Base-by-base conservation (phyloP, 2,113 vertebrate species). In the Acrocephalus kingi region DNA sequence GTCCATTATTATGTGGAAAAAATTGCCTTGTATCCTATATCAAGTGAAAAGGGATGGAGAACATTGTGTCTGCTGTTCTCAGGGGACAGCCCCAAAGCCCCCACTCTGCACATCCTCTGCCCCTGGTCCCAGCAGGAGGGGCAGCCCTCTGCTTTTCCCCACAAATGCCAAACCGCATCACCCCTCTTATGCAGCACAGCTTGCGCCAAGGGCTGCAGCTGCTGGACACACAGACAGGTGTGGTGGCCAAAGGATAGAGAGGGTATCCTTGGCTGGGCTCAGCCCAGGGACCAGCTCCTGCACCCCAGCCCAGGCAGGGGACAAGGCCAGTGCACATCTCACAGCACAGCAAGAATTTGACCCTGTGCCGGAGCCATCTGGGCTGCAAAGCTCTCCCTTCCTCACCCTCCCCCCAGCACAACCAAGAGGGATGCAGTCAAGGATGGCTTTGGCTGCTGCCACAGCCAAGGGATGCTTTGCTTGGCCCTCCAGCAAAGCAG, bases 191-290 rank as follows among this genome's bases (percentile, higher is more conserved):
- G 77, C 51, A 73, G 69, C 71, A 7, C 13, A 27, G 31, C 17
- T 67, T 37, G 30, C 28, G 56, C 52, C 0, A 0, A 49, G 84
- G 76, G 56, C 45, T 51, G 5, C 52, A 64, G 77, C 52, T 20
- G 7, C 79, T 1, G 3, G 24, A 61, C 2, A 8, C 67, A 11
- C 0, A 7, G 45, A 24, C 15, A 67, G 48, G 24, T 0, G 2
- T 13, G 43, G 35, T 55, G 49, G 75, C 31, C 83, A 41, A 23
- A 59, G 74, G 80, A 59, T 48, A 62, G 64, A 76, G 13, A 56
- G 15, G 2, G 1, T 56, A 93, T 84, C 91, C 89, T 78, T 59
- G 43, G 69, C 87, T 49, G 55, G 69, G 37, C 59, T 87, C 2
- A 0, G 66, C 46, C n/a, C 81, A 33, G 35, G 76, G 45, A 52